phyloP scores from a whole-genome alignment of 2,113 vertebrate species.

The Aramus guarauna region DNA sequence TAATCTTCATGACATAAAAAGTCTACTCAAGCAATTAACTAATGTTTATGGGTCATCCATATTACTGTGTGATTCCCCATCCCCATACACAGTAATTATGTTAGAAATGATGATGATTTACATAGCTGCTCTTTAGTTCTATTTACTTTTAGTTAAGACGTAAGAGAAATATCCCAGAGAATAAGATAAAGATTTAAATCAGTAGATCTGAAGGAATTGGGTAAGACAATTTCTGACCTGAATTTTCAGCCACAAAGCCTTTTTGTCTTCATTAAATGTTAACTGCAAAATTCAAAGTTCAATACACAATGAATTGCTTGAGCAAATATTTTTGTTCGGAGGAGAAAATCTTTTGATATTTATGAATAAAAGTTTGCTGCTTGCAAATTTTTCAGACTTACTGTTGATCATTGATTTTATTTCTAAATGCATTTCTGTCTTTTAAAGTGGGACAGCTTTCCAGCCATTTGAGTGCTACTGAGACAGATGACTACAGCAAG shows the following conservation, averaged over 20 bases:
- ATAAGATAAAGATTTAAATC: background rate
- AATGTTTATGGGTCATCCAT: background rate
- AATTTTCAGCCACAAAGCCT: background rate
- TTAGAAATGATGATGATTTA: background rate
- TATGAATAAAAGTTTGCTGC: background rate
- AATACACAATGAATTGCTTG: background rate
- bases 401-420: background rate
- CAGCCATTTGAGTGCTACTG: background rate
- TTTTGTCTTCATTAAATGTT: background rate
- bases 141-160: background rate
- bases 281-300: background rate
- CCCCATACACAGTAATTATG: background rate
- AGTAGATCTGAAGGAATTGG: background rate
- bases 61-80: background rate
- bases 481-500: background rate
- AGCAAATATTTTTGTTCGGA: background rate
- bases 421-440: background rate
- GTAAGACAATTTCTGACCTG: background rate
- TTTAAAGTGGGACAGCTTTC: background rate
- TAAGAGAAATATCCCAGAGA: background rate
- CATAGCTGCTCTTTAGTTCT: background rate
- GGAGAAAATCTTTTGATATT: background rate
- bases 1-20: background rate
- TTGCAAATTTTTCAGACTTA: background rate
- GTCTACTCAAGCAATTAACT: background rate